Conservation (phyloP, 2,113 vertebrate genomes). For the Cheilinus undulatus region DNA sequence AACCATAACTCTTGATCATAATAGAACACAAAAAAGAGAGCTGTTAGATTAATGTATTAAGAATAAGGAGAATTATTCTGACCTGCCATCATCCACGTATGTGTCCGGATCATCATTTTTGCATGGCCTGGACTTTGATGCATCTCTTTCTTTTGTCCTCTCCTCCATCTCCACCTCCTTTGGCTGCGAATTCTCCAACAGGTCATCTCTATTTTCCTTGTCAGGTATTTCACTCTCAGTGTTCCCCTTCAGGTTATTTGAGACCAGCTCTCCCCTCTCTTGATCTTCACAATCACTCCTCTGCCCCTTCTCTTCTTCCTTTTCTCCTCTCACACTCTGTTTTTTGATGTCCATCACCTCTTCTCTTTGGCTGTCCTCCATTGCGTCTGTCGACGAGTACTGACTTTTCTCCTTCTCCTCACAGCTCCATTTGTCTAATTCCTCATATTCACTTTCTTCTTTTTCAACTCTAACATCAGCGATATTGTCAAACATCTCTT, state of each 20-base stretch:
- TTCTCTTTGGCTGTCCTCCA: background rate
- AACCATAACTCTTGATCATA: too few relatives aligned
- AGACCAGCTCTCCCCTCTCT: background rate
- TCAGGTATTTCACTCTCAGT: background rate
- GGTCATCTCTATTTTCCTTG: background rate
- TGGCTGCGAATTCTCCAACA: background rate
- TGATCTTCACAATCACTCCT: background rate
- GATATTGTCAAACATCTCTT: background rate
- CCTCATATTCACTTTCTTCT: background rate
- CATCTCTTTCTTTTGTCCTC: background rate
- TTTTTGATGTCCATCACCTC: slow-evolving; percentile 48
- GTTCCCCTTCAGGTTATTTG: background rate
- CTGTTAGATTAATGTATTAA: background rate
- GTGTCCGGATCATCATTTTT: slow-evolving; percentile 79
- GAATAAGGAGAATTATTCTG: slow-evolving; percentile 23
- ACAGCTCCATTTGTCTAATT: slow-evolving; percentile 41
- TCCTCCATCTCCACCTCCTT: slow-evolving; percentile 1
- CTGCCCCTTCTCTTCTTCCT: background rate
- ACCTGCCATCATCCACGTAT: slow-evolving; percentile 88
- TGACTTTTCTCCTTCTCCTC: background rate
- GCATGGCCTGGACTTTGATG: slow-evolving; percentile 78
- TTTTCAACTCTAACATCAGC: background rate
- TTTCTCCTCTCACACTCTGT: background rate
- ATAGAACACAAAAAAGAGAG: too few relatives aligned
- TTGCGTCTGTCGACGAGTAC: background rate